Evolutionary conservation across 92 coral and sea anemone genomes (phyloP).

Genomic region (Umimayanthus chanpuru): DNA sequence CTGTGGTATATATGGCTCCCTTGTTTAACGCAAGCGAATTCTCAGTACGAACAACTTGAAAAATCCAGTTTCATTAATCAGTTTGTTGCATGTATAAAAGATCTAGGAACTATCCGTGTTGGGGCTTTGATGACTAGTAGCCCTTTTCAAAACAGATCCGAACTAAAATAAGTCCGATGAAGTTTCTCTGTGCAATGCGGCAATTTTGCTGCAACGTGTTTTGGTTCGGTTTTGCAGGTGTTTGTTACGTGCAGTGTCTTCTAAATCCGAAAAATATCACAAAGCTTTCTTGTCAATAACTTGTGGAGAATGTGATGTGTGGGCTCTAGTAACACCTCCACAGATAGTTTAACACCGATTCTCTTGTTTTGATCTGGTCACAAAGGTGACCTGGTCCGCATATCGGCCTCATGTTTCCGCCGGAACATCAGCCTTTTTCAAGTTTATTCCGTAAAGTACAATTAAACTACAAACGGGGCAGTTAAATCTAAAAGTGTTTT

Average conservation of each 20-base stretch:
- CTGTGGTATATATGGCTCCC: background rate
- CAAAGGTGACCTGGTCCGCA: background rate
- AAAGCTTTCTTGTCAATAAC: background rate
- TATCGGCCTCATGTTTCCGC: constrained; percentile 21
- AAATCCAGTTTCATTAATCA: background rate
- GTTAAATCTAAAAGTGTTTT: background rate
- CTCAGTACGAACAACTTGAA: background rate
- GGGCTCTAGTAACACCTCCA: constrained; percentile 28
- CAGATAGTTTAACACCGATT: background rate
- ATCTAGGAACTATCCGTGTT: background rate
- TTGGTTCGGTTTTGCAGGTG: background rate
- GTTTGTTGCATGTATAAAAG: background rate
- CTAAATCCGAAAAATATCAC: background rate
- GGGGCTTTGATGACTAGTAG: background rate
- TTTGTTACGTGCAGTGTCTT: background rate
- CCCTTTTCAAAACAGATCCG: background rate
- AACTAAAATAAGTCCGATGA: background rate
- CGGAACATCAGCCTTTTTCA: constrained; percentile 27
- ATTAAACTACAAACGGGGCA: background rate
- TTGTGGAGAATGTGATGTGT: constrained; percentile 8
- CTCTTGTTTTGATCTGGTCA: background rate
- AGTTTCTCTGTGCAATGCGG: background rate
- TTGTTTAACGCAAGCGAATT: background rate
- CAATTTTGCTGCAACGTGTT: background rate
- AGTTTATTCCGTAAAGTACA: constrained; percentile 11